phyloP scores from a whole-genome alignment of 2,113 vertebrate species.

The Porphyrio hochstetteri region DNA sequence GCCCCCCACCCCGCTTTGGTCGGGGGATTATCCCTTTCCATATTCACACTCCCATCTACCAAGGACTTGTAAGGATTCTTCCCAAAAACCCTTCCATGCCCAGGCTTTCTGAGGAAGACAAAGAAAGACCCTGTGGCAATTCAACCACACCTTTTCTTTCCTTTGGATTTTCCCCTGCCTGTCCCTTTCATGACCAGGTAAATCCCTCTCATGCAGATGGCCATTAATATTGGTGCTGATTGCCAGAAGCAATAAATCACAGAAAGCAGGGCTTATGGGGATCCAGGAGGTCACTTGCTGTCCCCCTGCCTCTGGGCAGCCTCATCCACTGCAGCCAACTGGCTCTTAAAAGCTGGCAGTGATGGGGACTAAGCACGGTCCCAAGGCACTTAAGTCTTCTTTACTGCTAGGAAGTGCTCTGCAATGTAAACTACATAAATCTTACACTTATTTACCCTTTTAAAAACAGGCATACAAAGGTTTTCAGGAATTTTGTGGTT shows the following conservation, averaged over 20 bases:
- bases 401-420: not conserved
- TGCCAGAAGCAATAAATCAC: not conserved
- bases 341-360: accelerated
- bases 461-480: not conserved
- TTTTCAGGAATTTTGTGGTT: not conserved
- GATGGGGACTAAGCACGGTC: not conserved
- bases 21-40: not conserved
- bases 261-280: not conserved
- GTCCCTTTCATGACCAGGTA: not conserved
- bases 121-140: not conserved
- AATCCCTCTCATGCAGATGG: not conserved
- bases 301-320: not conserved
- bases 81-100: not conserved
- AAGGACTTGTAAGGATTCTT: not conserved
- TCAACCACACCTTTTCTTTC: not conserved
- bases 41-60: not conserved
- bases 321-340: not conserved
- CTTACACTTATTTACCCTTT: not conserved
- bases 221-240: not conserved
- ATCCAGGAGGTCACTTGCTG: not conserved
- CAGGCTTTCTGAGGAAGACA: not conserved
- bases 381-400: not conserved
- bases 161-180: not conserved
- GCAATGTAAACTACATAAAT: not conserved
- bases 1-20: not conserved